phyloP scores from a whole-genome alignment of 1,140 invertebrate genomes.

The Drosophila arawakana region DNA sequence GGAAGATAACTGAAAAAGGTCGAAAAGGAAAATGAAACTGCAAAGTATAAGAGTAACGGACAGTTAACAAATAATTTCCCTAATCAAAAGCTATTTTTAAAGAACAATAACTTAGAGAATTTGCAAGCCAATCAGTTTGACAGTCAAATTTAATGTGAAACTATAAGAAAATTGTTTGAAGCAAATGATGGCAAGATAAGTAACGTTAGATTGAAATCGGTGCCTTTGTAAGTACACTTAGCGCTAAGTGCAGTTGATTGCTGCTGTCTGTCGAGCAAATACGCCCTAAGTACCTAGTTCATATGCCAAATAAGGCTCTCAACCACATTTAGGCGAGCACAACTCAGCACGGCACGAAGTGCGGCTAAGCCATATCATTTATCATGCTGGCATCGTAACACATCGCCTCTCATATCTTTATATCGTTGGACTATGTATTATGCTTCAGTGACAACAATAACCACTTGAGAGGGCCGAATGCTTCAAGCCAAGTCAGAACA shows the following conservation, averaged over 20 bases:
- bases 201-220: slow-evolving; percentile 53
- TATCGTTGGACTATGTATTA: slow-evolving; percentile 42
- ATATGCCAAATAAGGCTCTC: slow-evolving; percentile 36
- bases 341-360: slow-evolving; percentile 13
- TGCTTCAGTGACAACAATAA: slow-evolving; percentile 71
- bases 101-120: neutral
- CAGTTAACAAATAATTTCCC: neutral
- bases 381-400: slow-evolving; percentile 43
- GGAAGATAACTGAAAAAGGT: neutral
- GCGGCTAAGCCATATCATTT: slow-evolving; percentile 60
- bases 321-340: slow-evolving; percentile 51
- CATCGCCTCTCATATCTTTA: slow-evolving; percentile 41
- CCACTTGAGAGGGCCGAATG: slow-evolving; percentile 63
- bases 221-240: slow-evolving; percentile 43
- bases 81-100: neutral
- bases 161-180: neutral
- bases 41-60: neutral
- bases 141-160: neutral
- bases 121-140: neutral
- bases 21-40: slow-evolving; percentile 12
- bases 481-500: slow-evolving; percentile 39
- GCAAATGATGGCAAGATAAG: neutral
- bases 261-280: slow-evolving; percentile 52
- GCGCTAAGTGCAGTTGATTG: slow-evolving; percentile 68
- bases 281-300: slow-evolving; percentile 49